Conservation (phyloP, 2,797 vertebrate genomes). For the Alcedo atthis region DNA sequence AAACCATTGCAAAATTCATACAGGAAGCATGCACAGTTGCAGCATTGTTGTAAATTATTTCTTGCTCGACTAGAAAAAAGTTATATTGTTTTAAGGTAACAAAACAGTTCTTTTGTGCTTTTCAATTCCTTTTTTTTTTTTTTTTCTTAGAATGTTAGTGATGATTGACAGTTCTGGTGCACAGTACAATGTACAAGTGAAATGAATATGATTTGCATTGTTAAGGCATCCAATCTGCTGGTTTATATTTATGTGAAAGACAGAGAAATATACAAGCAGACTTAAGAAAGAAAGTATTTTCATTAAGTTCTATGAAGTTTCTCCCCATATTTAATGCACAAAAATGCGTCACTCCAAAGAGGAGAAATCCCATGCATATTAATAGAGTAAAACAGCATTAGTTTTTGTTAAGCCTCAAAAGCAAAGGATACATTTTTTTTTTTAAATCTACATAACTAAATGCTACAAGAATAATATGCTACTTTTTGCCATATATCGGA, state of each 20-base stretch:
- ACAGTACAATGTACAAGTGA: conserved; percentile 95
- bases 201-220: conserved; percentile 98
- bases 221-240: conserved; percentile 99
- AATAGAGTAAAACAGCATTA: conserved; percentile 95
- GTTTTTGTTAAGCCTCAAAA: conserved; percentile 87
- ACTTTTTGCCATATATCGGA: conserved; percentile 94
- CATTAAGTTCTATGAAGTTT: conserved; percentile 88
- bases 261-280: conserved; percentile 93
- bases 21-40: conserved; percentile 83
- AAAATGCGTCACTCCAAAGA: conserved; percentile 89
- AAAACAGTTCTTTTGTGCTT: conserved; percentile 95
- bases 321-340: conserved; percentile 91
- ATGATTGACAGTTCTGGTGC: conserved; percentile 91
- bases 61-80: conserved; percentile 84
- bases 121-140: conserved; percentile 85
- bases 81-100: conserved; percentile 87
- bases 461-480: conserved; percentile 96
- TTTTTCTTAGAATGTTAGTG: conserved; percentile 91
- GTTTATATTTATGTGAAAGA: conserved; percentile 97
- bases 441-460: conserved; percentile 96
- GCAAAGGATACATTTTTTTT: conserved; percentile 91
- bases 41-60: conserved; percentile 82
- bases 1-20: conserved; percentile 83
- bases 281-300: conserved; percentile 92
- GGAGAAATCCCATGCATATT: conserved; percentile 98